phyloP scores from a whole-genome alignment of 2,797 vertebrate species.

The Mastacembelus armatus region DNA sequence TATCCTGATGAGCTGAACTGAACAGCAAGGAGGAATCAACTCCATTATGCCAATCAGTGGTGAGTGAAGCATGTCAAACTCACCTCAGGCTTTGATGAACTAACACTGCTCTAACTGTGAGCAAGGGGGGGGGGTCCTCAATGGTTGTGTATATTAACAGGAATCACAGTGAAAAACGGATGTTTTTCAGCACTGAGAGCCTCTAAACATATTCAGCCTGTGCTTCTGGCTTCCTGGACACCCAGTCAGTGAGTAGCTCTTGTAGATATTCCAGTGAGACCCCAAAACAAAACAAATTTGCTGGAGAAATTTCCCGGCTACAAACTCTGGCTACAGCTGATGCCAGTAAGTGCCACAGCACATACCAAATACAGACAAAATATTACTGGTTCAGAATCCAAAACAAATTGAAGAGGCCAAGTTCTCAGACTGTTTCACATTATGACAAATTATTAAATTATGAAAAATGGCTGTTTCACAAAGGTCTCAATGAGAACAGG shows the following conservation, averaged over 20 bases:
- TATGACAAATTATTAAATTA: background rate
- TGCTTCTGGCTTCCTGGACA: background rate
- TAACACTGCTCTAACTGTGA: constrained; percentile 33
- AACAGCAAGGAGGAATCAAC: constrained; percentile 69
- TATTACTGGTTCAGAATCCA: constrained; percentile 11
- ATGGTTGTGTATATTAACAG: constrained; percentile 4
- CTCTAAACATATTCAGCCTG: too few relatives aligned
- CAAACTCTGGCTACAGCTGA: constrained; percentile 14
- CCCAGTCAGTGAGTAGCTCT: constrained; percentile 1
- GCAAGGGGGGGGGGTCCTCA: constrained; percentile 2
- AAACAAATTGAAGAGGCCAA: background rate
- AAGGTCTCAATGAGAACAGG: background rate
- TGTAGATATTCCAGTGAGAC: constrained; percentile 21
- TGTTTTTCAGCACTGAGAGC: constrained; percentile 18
- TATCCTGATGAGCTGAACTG: constrained; percentile 59
- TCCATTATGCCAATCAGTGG: constrained; percentile 60
- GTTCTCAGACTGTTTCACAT: background rate
- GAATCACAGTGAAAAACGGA: constrained; percentile 18
- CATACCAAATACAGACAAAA: constrained; percentile 29
- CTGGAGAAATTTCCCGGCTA: background rate
- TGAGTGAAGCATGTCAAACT: constrained; percentile 48
- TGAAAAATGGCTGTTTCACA: background rate
- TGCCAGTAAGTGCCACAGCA: constrained; percentile 4
- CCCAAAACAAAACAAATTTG: constrained; percentile 22
- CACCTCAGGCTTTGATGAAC: constrained; percentile 33